Evolutionary conservation across 2,888 invertebrate species (phyloP), one percentile per base, ranked within the genome.

Genomic region (Epinotia ramella): DNA sequence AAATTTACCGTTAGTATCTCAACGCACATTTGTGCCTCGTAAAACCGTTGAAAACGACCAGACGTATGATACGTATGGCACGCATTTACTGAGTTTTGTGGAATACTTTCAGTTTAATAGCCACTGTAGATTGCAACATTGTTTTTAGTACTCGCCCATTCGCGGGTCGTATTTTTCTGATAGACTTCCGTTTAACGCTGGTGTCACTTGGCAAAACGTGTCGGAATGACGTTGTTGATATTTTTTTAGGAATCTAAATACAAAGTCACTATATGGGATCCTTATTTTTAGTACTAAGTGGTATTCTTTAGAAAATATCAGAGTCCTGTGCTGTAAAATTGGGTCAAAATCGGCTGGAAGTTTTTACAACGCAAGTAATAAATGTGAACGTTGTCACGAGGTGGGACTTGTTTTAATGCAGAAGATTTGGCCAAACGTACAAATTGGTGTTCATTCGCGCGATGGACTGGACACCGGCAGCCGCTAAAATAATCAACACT

Each of bases 81-180:
- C 65, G 65, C 64, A 65, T 65, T 73, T 40, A 71, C 75, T 71
- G 65, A 71, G 65, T 71, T 75, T 71, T 71, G 75, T 75, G 75
- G 75, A 75, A 75, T 71, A 75, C 75, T 75, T 71, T 70, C 70
- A 71, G 70, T 75, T 75, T 75, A 71, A 75, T 56, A 65, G 70
- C 53, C 60, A 57, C 70, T 18, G 75, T 71, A 70, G 75, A 75
- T 75, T 75, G 75, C 75, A 75, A 75, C 75, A 75, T 71, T 75
- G 70, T 74, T 74, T 74, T 71, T 60, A 71, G 70, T 60, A 53
- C 70, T 53, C 60, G 65, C 20, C 65, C 75, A 60, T 75, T 75
- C 65, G 53, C 70, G 60, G 59, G 46, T 74, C 74, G 75, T 71
- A 73, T 46, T 67, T 73, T 65, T 59, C 53, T 62, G 70, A 75